Conservation (phyloP, 2,113 vertebrate species). For the Gadus macrocephalus region DNA sequence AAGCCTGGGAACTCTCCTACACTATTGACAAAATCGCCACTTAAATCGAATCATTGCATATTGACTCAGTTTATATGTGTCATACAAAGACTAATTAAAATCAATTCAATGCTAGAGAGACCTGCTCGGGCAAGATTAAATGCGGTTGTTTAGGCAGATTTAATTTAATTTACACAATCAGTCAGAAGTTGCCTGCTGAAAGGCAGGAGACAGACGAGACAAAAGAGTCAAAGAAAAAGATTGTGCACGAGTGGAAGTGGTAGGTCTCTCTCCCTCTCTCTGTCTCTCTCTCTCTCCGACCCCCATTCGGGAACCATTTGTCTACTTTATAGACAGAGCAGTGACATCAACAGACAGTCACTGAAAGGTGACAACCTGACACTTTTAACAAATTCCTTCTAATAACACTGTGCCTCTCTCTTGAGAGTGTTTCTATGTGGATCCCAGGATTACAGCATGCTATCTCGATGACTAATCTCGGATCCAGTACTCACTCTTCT, state of each 20-base stretch:
- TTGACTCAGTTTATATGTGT: constrained; percentile 14
- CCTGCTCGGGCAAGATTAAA: constrained; percentile 12
- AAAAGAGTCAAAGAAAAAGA: constrained; percentile 6
- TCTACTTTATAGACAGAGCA: constrained; percentile 20
- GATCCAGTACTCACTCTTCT: too few species aligned
- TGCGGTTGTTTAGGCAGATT: constrained; percentile 11
- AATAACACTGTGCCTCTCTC: too few species aligned
- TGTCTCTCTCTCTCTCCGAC: constrained; percentile 13
- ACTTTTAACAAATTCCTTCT: constrained; percentile 58
- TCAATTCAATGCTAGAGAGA: constrained; percentile 12
- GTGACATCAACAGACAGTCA: constrained; percentile 52
- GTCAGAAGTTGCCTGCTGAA: constrained; percentile 1
- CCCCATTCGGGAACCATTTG: too few species aligned
- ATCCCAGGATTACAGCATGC: too few species aligned
- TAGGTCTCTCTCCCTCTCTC: not conserved
- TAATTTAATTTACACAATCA: constrained; percentile 13
- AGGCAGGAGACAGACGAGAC: constrained; percentile 4
- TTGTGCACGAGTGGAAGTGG: not conserved
- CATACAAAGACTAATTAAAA: constrained; percentile 11
- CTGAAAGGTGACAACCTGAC: constrained; percentile 54
- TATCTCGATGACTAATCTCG: too few species aligned
- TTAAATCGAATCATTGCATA: constrained; percentile 18
- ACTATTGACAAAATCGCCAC: constrained; percentile 22
- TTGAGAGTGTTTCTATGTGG: too few species aligned
- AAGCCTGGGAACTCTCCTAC: constrained; percentile 1